Base-by-base conservation (phyloP, 2,113 vertebrate species). In the Colinus virginianus region DNA sequence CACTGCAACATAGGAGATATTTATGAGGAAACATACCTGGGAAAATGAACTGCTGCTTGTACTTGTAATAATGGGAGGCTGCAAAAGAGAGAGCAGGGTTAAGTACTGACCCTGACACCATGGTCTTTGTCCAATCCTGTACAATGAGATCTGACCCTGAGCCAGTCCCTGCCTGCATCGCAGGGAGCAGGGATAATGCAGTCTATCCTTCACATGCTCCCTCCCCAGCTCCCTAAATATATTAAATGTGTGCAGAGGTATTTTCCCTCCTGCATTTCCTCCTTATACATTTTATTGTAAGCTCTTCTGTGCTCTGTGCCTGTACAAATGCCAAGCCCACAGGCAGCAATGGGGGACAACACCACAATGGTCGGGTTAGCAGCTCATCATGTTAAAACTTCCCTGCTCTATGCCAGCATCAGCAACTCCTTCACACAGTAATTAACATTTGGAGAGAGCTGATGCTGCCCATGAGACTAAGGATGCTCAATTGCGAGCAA, bases 31-130 rank as follows among this genome's bases (percentile, higher is more conserved):
- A 92, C 98, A 97, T 90, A 99, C 99, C 99, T 94, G 99, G 99
- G 96, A 99, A 99, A 97, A 99, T 99, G 98, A 99, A 99, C 97
- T 99, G 99, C 89, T 99, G 99, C 96, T 99, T 99, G 98, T 99
- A 99, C 96, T 99, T 99, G 97, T 99, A 99, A 95, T 99, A 99
- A 97, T 99, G 99, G 95, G 99, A 98, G 26, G 98, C 99, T 99
- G 87, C 86, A 55, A 96, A 92, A 97, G 55, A 94, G 63, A 61
- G 6, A 9, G 5, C 11, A 13, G 18, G 7, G 19, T 53, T 95
- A 66, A 95, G 38, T 6, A 17, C 5, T 0, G 1, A 51, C 13
- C 70, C 72, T 51, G 63, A 5, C 19, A 46, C 42, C 40, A 22
- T 21, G 62, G 61, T 38, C 59, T 10, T 4, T 0, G 2, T 26